These are phyloP conservation scores for Mellivora capensis DNA, from an alignment of 2,113 vertebrate genomes.

Conservation along the genomic window DNA sequence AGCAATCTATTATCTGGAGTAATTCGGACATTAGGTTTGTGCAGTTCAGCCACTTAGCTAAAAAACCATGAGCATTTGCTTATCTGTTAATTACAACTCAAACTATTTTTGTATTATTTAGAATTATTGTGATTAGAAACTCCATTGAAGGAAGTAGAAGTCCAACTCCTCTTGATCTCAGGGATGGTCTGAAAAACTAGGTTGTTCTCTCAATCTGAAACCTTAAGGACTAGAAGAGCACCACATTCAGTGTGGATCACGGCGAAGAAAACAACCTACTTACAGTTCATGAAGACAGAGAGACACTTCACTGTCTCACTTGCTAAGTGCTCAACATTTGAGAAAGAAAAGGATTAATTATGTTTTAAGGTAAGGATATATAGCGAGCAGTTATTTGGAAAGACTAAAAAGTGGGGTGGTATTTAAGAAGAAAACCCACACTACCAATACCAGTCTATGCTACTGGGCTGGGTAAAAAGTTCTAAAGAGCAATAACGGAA, in stretches of 20 bases:
- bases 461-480: not conserved
- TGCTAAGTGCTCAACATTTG: not conserved
- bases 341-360: slow-evolving; percentile 7
- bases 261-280: not conserved
- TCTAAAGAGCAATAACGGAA: slow-evolving; percentile 14
- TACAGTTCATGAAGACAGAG: not conserved
- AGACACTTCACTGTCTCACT: not conserved
- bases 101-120: slow-evolving; percentile 7
- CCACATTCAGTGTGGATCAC: not conserved
- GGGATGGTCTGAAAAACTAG: not conserved
- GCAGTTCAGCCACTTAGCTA: not conserved
- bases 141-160: not conserved
- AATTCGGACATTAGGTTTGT: not conserved
- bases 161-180: not conserved
- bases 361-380: not conserved
- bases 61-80: not conserved
- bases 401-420: not conserved
- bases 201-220: not conserved
- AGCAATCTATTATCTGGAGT: not conserved
- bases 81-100: not conserved
- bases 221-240: not conserved
- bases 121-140: not conserved
- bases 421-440: not conserved
- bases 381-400: not conserved
- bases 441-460: not conserved